phyloP scores from a whole-genome alignment of 2,797 vertebrate genomes.

The Protonibea diacanthus region DNA sequence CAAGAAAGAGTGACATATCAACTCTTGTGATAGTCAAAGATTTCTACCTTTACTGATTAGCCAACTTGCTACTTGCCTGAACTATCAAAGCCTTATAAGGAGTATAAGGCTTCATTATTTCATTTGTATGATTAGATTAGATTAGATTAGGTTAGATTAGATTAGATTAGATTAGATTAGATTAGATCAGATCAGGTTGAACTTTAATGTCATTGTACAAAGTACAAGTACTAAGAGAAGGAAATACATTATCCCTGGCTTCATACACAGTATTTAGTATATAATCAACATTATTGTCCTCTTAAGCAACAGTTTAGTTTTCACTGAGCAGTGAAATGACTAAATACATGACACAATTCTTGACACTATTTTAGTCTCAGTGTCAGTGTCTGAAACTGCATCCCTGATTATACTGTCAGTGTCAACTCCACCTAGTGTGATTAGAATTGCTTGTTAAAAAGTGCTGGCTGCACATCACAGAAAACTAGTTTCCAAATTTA shows the following conservation, averaged over 20 bases:
- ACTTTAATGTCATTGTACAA: no score
- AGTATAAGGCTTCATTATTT: neutral
- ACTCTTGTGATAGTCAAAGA: neutral
- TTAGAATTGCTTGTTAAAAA: slow-evolving; percentile 39
- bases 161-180: no score
- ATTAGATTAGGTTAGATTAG: no score
- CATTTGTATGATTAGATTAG: no score
- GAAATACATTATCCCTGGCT: neutral
- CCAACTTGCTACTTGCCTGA: neutral
- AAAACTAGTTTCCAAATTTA: slow-evolving; percentile 19
- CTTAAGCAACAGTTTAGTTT: neutral
- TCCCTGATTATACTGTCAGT: slow-evolving; percentile 20
- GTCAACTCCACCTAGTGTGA: slow-evolving; percentile 36
- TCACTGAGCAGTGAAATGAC: neutral
- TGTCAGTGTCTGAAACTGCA: slow-evolving; percentile 13
- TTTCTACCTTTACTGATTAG: neutral
- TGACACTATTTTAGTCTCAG: slow-evolving; percentile 5
- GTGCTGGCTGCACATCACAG: slow-evolving; percentile 6
- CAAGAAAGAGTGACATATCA: neutral
- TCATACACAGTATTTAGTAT: neutral
- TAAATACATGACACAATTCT: neutral
- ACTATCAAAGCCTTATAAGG: neutral
- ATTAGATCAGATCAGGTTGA: no score
- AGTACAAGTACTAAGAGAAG: no score
- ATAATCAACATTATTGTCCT: neutral